Evolutionary conservation across 2,888 invertebrate species (phyloP), one percentile per base, ranked within the genome.

Genomic region (Phyto melanocephala): DNA sequence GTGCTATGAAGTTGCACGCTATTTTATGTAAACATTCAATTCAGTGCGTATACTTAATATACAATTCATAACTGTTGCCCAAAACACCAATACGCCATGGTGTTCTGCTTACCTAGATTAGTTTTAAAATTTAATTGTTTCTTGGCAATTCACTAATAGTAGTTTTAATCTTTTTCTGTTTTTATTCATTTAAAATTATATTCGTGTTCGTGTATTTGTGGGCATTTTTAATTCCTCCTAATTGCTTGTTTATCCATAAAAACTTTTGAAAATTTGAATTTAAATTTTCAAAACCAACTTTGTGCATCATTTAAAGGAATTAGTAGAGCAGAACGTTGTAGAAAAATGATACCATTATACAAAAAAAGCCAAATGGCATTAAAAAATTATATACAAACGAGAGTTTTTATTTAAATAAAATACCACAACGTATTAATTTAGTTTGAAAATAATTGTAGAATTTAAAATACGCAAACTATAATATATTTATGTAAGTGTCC

Each of bases 201-300:
- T 35, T 37, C n/a, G 5, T 37, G 13, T n/a, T n/a, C n/a, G n/a
- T 52, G 22, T 52, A 37, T n/a, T 24, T n/a, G 24, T 28, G 17
- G 1, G 13, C 10, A 37, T 20, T 22, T 40, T 40, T 24, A 54
- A 60, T 60, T 10, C 28, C 40, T 52, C 40, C 62, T 40, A 72
- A 70, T 70, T 70, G 45, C 24, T 40, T 50, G 40, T 28, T 72
- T 52, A 72, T 13, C 60, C 72, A 28, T 62, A 10, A 40, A 52
- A 40, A 33, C 47, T 37, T 15, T 28, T 20, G 17, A 45, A 58
- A n/a, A 52, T 50, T 65, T 50, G 8, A 22, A 52, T 52, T 52
- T 35, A 10, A 7, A 45, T 45, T 45, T 17, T 17, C 7, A 6
- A 17, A 45, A 24, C 58, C 58, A 24, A n/a, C 45, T 58, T 60